Evolutionary conservation across 2,888 invertebrate genomes (phyloP), one percentile per base, ranked within the genome.

Genomic region (Ditylenchus weischeri): DNA sequence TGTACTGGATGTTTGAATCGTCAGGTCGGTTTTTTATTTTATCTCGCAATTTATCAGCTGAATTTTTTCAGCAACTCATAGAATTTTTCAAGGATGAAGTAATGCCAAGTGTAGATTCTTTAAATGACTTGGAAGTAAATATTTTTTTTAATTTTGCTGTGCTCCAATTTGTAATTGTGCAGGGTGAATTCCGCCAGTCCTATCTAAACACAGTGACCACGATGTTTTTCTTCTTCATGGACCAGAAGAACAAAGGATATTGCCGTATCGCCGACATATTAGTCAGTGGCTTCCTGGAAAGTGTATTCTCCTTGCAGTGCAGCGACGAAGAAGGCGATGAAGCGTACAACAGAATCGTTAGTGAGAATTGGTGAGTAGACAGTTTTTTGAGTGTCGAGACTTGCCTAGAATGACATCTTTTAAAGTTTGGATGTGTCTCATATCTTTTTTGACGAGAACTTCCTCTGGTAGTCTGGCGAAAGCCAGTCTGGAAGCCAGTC

Each of bases 241-340:
- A 68, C 58, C 54, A 49, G 21, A 68, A 67, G n/a, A 58, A 60
- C 50, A 35, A 23, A 11, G 66, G 69, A 10, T 54, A 62, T 18
- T 51, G 58, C 50, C 64, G 69, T 19, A 67, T 68, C 23, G 36
- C 66, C n/a, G 69, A 68, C 23, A 49, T 64, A 7, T 43, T 68
- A n/a, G 61, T 67, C n/a, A 68, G 69, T 57, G 69, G 69, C 3
- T 67, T 68, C 29, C 38, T 68, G 15, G 69, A 68, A 48, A 67
- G 61, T 19, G 59, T 60, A 10, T 68, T 67, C 64, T 36, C 43
- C 19, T 54, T 68, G 18, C 68, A 68, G 49, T 48, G 47, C 49
- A 65, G 49, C 47, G 15, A 57, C 21, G 69, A 67, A 10, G 67
- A 68, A 49, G 43, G 43, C 2, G 47, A 60, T 19, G 69, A 68